These are phyloP conservation scores for Mesodorylaimus sp. DNA, from an alignment of 2,888 invertebrate genomes.

Conservation along the genomic window DNA sequence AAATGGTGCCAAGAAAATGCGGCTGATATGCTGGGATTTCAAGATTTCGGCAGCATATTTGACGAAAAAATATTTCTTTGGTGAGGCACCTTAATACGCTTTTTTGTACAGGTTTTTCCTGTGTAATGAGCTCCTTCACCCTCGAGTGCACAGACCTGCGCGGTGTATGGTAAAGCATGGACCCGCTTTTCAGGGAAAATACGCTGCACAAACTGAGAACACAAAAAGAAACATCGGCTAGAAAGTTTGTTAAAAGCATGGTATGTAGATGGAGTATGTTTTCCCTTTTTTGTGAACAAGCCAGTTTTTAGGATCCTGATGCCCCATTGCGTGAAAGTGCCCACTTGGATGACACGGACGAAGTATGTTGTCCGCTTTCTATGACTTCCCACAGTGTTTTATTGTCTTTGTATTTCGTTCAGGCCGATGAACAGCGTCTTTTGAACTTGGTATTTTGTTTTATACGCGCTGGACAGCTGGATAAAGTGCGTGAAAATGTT, in stretches of 20 bases:
- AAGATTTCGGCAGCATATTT: background rate
- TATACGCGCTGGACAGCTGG: conserved; percentile 65
- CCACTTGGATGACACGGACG: background rate
- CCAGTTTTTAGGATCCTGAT: conserved; percentile 3
- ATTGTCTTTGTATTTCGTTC: background rate
- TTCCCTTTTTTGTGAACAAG: no score
- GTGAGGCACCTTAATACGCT: background rate
- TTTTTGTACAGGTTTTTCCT: background rate
- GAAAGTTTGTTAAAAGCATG: no score
- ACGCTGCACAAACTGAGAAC: background rate
- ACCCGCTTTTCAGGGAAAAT: background rate
- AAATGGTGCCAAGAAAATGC: conserved; percentile 1
- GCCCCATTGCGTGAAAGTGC: background rate
- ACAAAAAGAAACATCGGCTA: no score
- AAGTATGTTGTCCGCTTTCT: background rate
- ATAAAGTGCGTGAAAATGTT: conserved; percentile 35
- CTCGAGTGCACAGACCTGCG: no score
- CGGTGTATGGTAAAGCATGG: no score
- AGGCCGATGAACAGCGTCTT: conserved; percentile 52
- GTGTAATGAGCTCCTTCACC: no score
- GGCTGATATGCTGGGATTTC: background rate
- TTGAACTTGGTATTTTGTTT: conserved; percentile 48
- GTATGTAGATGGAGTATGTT: no score
- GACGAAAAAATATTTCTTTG: background rate
- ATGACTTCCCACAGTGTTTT: background rate